Base-by-base conservation (phyloP, 2,888 invertebrate species). In the Baccha elongata region DNA sequence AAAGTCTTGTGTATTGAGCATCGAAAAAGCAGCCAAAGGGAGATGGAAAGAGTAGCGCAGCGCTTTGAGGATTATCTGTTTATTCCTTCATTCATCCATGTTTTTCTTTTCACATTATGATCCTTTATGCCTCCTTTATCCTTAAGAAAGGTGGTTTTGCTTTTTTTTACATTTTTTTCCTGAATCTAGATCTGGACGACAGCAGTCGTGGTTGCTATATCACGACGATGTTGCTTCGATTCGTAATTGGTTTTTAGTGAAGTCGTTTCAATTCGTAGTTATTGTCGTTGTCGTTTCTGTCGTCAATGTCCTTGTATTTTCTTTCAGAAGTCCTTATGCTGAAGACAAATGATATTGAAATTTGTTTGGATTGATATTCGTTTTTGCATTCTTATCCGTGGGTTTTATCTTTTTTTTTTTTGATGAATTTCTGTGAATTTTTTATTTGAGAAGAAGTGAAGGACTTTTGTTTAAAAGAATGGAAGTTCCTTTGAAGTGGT, bases 241-340 rank as follows among this genome's bases (percentile, higher is more conserved):
- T 78, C 83, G 83, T 83, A 83, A 83, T 83, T 83, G 83, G 78
- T 83, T 83, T 83, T 83, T 83, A 78, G 83, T 83, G 78, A 83
- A 78, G 78, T 83, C 68, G 78, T 78, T 83, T 73, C 83, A 73
- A 78, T 78, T 83, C 78, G 35, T 69, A 67, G 60, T 75, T 52
- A 52, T 71, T 42, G 65, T 62, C 48, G 53, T 65, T 58, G 64
- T 75, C 65, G 64, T 74, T 80, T 62, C 64, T 48, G 42, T 80
- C 68, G 71, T 76, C 81, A 53, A 52, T 67, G 71, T 60, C 71
- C 52, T 76, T 76, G 60, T 76, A 58, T 35, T 60, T 23, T 15
- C 26, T 60, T 26, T 50, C 42, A 19, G 40, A 62, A 19, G 76
- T 76, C 78, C 72, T 78, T 55, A 46, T 60, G 68, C 11, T 69